These are phyloP conservation scores for Cryptomyrus ogoouensis DNA, from an alignment of 2,113 vertebrate species.

Conservation along the genomic window DNA sequence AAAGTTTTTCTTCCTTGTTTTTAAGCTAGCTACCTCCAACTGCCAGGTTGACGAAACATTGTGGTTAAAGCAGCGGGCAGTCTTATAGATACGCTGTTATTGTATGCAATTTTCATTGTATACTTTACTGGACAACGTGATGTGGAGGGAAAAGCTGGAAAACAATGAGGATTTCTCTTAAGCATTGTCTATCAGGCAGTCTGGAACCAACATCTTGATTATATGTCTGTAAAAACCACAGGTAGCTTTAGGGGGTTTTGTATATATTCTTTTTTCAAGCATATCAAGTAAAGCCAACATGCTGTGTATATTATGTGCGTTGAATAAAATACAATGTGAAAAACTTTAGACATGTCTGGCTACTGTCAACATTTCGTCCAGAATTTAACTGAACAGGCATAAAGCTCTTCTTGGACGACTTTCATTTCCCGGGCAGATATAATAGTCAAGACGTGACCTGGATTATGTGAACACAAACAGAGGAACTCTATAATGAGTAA, in stretches of 20 bases:
- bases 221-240: conserved; percentile 59
- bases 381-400: conserved; percentile 17
- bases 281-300: conserved; percentile 49
- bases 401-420: conserved; percentile 4
- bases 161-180: conserved; percentile 26
- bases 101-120: conserved; percentile 20
- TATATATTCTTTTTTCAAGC: conserved; percentile 39
- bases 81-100: neutral
- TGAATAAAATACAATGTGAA: conserved; percentile 21
- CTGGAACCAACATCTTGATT: conserved; percentile 60
- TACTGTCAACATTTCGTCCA: conserved; percentile 10
- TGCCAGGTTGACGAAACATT: neutral
- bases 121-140: conserved; percentile 52
- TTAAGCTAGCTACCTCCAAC: neutral
- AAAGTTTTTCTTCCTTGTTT: neutral
- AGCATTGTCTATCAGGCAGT: conserved; percentile 40
- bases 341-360: conserved; percentile 14
- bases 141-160: conserved; percentile 38
- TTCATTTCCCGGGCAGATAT: conserved; percentile 4
- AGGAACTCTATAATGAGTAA: neutral
- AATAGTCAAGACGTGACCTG: conserved; percentile 6
- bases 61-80: neutral
- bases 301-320: conserved; percentile 35
- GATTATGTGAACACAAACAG: conserved; percentile 2
- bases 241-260: conserved; percentile 5